phyloP scores from a whole-genome alignment of 2,888 invertebrate species.

The Cremastobaeus sp. region DNA sequence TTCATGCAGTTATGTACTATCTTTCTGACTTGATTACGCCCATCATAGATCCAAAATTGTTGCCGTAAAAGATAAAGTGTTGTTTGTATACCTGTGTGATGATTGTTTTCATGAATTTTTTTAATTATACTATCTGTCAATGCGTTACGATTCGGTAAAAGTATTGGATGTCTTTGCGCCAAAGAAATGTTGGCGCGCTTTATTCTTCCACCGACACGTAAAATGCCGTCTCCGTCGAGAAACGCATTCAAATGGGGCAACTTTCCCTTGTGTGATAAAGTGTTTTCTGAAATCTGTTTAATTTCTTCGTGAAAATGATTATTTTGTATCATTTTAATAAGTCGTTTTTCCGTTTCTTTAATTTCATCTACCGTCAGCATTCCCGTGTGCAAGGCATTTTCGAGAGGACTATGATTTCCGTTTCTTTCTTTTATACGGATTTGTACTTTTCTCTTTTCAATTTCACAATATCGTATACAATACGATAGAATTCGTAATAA shows the following conservation, averaged over 20 bases:
- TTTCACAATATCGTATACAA: neutral
- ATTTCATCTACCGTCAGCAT: too few species aligned
- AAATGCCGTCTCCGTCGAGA: neutral
- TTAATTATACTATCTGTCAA: conserved; percentile 40
- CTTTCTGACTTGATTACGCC: too few species aligned
- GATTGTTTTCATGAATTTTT: conserved; percentile 18
- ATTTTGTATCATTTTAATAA: conserved; percentile 1
- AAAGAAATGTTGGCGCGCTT: conserved; percentile 21
- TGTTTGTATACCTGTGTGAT: conserved; percentile 44
- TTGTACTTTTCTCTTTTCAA: too few species aligned
- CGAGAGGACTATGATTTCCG: too few species aligned
- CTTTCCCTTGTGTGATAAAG: too few species aligned
- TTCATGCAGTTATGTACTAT: too few species aligned
- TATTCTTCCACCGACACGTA: conserved; percentile 54
- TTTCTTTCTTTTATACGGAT: too few species aligned
- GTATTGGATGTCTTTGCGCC: conserved; percentile 40
- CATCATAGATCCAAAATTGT: too few species aligned
- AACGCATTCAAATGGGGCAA: too few species aligned
- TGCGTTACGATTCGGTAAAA: conserved; percentile 34
- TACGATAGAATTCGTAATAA: neutral
- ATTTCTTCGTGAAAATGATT: neutral
- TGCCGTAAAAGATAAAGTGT: too few species aligned
- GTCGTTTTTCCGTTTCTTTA: neutral
- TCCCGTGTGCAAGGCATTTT: too few species aligned
- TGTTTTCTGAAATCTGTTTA: neutral